Evolutionary conservation across 2,113 vertebrate genomes (phyloP), one percentile per base, ranked within the genome.

Genomic region (Gasterosteus nipponicus): DNA sequence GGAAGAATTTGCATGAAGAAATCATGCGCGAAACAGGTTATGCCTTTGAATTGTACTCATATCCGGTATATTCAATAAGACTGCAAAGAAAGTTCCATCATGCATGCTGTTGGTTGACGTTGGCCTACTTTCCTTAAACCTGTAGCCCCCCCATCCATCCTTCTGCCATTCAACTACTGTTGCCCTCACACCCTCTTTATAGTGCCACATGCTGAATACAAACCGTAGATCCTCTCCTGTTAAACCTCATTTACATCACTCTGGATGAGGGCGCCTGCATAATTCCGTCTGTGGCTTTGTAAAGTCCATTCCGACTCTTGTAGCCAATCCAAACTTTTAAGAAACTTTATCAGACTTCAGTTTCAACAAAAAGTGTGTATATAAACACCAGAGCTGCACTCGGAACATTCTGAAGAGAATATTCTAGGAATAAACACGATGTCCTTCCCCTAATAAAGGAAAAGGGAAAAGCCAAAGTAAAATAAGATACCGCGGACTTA

Each of bases 171-270:
- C 10, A 66, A 7, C 29, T 73, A 38, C 59, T 51, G 10, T 62
- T 65, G 41, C 39, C 51, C 39, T 60, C 14, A 46, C 16, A 8
- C 18, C 47, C 53, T 35, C 22, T 12, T 60, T 16, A 47, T 54
- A 65, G 51, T 59, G 61, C 38, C 59, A 58, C 41, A 58, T 67
- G 18, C 29, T 68, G 33, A 73, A 57, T 73, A 29, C 61, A 72
- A 78, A 70, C 67, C 63, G 44, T 54, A 77, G 64, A 58, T 73
- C 35, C 54, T 69, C 53, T 75, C 38, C 47, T 61, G 39, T 39
- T 44, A 18, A 63, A 64, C 58, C 61, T 70, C 75, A 67, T 71
- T 47, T 69, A 44, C 46, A 70, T 68, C 41, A 46, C 44, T 75
- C 57, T 69, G 65, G 16, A 66, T 58, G 53, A 53, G 42, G 54